Base-by-base conservation (phyloP, 2,797 vertebrate genomes). In the Rousettus madagascariensis region DNA sequence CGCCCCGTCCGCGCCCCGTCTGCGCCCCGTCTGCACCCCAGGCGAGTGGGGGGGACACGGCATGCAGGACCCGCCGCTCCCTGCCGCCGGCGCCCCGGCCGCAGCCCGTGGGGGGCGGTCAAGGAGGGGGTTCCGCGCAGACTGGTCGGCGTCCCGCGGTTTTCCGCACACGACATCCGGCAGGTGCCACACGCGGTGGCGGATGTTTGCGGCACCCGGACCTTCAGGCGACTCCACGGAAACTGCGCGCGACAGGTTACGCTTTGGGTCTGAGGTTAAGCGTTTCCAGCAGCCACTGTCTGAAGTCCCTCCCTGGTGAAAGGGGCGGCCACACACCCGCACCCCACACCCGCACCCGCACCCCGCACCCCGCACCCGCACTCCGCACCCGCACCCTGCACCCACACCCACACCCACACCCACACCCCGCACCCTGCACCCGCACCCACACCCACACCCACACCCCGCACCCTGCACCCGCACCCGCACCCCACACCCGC, bases 261-360 rank as follows among this genome's bases (percentile, higher is more conserved):
- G 68, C 90, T 0, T 0, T 22, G 84, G 68, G 71, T 38, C 68
- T 95, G 65, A 94, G 72, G 68, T 77, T 75, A 91, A 55, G 90
- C 43, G 57, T 82, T 83, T 94, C 96, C 78, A 68, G 71, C 87
- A 89, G 51, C 55, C 51, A 69, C 61, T 79, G 74, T 75, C 95
- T 93, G 86, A 59, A 74, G 88, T 36, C 51, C 95, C 94, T 97
- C 93, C 84, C 46, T 83, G 92, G 95, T 96, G 95, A 94, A 97
- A 94, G 97, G 96, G 97, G 88, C 49, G 10, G 68, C 92, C 83
- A 65, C 51, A 77, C 86, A 95, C 97, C 96, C 95, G 9, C 30
- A 94, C 82, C 55, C 46, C 41, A 33, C 33, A 33, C n/a, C n/a
- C 38, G 38, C 38, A 38, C 38, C 38, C 38, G 38, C 38, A 38